Base-by-base conservation (phyloP, 2,797 vertebrate genomes). In the Channallabes apus region DNA sequence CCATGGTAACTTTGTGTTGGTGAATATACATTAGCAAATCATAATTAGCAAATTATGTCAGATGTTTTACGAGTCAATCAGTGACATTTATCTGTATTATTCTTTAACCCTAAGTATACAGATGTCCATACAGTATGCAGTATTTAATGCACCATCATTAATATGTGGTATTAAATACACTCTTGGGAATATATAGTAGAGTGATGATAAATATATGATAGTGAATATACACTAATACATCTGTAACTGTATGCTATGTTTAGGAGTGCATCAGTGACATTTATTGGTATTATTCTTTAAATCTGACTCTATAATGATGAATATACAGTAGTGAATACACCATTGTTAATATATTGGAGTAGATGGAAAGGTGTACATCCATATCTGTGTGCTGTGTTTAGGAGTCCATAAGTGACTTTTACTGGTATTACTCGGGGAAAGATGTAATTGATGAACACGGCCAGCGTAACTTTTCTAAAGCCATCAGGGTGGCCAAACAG, bases 371-470 rank as follows among this genome's bases (percentile, higher is more conserved):
- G 24, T 24, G 32, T 17, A 27, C 22, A 67, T 78, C 69, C 56
- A 58, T 35, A 41, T 85, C 82, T 27, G 29, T 87, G 38, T 41
- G 51, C 0, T 86, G 24, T 89, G 59, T 90, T 91, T 68, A 99
- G 98, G 97, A 99, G 90, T 99, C 97, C 15, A 97, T 99, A 90
- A 99, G 97, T 92, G 98, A 99, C 92, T 98, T 99, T 91, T 99
- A 97, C 90, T 99, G 98, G 98, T 97, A 97, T 94, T 98, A 99
- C 92, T 99, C 98, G 82, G 97, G 97, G 46, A 99, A 97, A 89
- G 96, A 96, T 77, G 93, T 97, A 85, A 98, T 99, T 84, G 97
- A 99, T 90, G 92, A 92, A 22, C 96, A 97, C 59, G 98, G 97
- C 56, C 97, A 97, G 86, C 92, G 92, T 27, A 97, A 97, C 92